Conservation (phyloP, 2,888 invertebrate species). For the Philhelius pedissequus region DNA sequence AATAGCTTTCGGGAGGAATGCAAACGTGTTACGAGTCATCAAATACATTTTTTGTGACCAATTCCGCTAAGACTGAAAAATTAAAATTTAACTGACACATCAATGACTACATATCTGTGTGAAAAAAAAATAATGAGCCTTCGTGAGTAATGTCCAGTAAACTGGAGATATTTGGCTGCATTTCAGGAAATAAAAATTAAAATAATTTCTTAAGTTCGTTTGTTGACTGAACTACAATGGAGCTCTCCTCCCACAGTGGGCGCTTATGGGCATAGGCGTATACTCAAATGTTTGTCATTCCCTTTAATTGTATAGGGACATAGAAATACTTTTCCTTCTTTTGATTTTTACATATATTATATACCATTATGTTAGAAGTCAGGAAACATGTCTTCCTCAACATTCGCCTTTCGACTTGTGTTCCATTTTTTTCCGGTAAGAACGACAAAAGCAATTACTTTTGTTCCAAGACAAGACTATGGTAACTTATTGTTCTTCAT, state of each 20-base stretch:
- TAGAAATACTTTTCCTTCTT: neutral
- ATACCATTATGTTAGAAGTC: conserved; percentile 65
- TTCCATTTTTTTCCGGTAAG: neutral
- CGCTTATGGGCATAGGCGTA: conserved; percentile 12
- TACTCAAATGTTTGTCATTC: conserved; percentile 1
- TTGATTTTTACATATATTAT: conserved; percentile 41
- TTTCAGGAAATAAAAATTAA: too few species aligned
- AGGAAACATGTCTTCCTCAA: conserved; percentile 53
- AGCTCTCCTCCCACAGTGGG: neutral
- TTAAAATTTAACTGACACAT: conserved; percentile 33
- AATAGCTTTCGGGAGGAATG: neutral
- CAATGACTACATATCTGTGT: too few species aligned
- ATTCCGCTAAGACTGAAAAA: neutral
- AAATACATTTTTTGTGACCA: neutral
- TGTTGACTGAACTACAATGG: conserved; percentile 25
- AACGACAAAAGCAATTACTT: conserved; percentile 58
- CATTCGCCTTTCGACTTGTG: conserved; percentile 20
- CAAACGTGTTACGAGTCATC: neutral
- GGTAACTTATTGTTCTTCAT: conserved; percentile 40
- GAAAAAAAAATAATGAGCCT: conserved; percentile 56
- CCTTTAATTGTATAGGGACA: conserved; percentile 1
- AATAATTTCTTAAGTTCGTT: conserved; percentile 40
- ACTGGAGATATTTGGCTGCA: too few species aligned
- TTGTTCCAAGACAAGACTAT: conserved; percentile 16
- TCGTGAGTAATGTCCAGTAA: too few species aligned